phyloP scores from a whole-genome alignment of 1,140 invertebrate genomes.

The Brachionus plicatilis region DNA sequence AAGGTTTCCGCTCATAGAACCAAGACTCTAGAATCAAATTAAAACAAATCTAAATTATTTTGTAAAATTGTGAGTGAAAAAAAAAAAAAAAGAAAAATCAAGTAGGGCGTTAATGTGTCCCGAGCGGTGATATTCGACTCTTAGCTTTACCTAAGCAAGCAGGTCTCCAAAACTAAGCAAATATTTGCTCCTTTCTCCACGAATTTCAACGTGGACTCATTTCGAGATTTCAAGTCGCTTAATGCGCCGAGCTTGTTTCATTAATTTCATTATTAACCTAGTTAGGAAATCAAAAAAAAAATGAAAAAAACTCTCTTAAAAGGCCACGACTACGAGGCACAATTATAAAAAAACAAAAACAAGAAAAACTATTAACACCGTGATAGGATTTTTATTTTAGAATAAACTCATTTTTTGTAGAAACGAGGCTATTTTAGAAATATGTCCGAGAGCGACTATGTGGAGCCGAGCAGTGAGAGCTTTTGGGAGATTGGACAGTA shows the following conservation, averaged over 20 bases:
- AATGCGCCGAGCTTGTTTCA: background rate
- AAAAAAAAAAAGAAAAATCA: background rate
- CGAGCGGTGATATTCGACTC: background rate
- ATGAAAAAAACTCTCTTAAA: background rate
- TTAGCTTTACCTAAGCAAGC: background rate
- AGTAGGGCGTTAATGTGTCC: background rate
- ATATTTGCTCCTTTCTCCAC: background rate
- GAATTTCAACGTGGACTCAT: background rate
- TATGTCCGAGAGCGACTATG: conserved; percentile 31
- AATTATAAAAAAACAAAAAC: background rate
- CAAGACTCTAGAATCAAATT: background rate
- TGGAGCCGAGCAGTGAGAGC: conserved; percentile 63
- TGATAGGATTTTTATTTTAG: background rate
- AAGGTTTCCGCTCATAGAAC: background rate
- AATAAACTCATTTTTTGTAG: background rate
- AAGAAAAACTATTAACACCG: background rate
- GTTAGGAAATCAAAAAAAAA: background rate
- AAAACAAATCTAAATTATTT: background rate
- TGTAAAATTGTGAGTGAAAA: no score
- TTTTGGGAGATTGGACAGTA: conserved; percentile 98
- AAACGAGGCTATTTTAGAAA: background rate
- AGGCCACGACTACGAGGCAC: background rate
- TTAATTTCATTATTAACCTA: conserved; percentile 3
- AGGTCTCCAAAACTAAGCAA: background rate
- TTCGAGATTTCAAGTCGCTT: background rate